Percentiles rank a stretch among this genome's conserved stretches.
Conservation (phyloP, 2,113 vertebrate species). For the Steatornis caripensis region DNA sequence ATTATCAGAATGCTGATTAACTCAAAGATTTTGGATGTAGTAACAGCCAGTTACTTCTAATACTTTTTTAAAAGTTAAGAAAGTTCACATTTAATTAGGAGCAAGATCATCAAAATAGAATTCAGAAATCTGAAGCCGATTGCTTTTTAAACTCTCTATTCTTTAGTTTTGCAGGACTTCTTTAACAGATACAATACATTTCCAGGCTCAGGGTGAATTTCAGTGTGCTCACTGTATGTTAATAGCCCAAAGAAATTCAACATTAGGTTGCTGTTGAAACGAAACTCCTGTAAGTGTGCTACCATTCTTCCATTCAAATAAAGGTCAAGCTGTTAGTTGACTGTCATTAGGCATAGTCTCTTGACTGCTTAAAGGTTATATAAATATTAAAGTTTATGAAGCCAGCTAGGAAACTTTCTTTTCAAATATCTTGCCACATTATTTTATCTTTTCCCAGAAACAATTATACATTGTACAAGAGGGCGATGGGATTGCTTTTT, state of each 20-base stretch:
- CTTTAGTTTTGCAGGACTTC: neutral
- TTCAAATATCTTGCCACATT: neutral
- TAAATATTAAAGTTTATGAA: slow-evolving; percentile 64
- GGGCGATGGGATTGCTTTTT: neutral
- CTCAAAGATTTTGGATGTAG: neutral
- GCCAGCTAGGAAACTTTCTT: slow-evolving; percentile 2
- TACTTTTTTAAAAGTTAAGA: neutral
- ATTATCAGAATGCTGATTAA: neutral
- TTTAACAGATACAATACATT: neutral
- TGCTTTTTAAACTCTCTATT: neutral
- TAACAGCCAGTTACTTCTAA: neutral
- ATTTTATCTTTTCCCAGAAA: slow-evolving; percentile 13
- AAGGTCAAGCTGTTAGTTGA: slow-evolving; percentile 53
- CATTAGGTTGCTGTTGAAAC: neutral
- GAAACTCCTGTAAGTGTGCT: slow-evolving; percentile 14
- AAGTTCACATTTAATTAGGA: neutral
- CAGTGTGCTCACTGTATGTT: neutral
- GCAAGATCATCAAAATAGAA: neutral
- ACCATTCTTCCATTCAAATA: slow-evolving; percentile 20
- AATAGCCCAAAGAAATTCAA: slow-evolving; percentile 36
- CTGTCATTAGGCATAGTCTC: slow-evolving; percentile 44
- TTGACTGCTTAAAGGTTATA: slow-evolving; percentile 59
- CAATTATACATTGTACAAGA: neutral
- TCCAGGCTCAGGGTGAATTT: neutral
- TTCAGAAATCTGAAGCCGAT: neutral